Conservation (phyloP, 2,113 vertebrate species). For the Leptodactylus fuscus region DNA sequence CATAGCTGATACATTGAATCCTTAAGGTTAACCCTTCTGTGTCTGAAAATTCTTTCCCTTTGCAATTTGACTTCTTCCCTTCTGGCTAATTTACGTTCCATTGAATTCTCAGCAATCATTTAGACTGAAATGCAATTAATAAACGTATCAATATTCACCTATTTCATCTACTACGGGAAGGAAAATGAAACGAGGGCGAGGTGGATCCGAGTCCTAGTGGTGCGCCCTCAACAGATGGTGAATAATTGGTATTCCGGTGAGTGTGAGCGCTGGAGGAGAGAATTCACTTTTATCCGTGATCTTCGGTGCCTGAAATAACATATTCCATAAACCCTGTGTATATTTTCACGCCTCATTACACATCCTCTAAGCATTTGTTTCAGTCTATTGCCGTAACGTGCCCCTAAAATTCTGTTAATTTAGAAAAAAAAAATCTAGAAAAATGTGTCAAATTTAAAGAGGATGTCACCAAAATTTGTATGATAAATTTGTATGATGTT, state of each 20-base stretch:
- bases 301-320: conserved; percentile 8
- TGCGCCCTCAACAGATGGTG: conserved; percentile 10
- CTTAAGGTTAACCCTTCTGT: too few relatives aligned
- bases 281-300: conserved; percentile 24
- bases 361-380: not conserved
- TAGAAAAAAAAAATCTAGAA: not conserved
- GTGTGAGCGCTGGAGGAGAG: not conserved
- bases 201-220: not conserved
- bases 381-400: not conserved
- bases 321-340: not conserved
- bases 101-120: not conserved
- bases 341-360: conserved; percentile 7
- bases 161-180: not conserved
- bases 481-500: too few relatives aligned
- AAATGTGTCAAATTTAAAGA: not conserved
- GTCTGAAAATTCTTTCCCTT: not conserved
- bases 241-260: conserved; percentile 20
- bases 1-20: too few relatives aligned
- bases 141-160: not conserved
- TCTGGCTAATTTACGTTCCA: too few relatives aligned
- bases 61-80: too few relatives aligned
- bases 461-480: not conserved
- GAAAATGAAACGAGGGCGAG: not conserved
- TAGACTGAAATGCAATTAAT: not conserved
- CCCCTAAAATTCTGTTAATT: not conserved